Base-by-base conservation (phyloP, 2,888 invertebrate genomes). In the Cordilura impudica region DNA sequence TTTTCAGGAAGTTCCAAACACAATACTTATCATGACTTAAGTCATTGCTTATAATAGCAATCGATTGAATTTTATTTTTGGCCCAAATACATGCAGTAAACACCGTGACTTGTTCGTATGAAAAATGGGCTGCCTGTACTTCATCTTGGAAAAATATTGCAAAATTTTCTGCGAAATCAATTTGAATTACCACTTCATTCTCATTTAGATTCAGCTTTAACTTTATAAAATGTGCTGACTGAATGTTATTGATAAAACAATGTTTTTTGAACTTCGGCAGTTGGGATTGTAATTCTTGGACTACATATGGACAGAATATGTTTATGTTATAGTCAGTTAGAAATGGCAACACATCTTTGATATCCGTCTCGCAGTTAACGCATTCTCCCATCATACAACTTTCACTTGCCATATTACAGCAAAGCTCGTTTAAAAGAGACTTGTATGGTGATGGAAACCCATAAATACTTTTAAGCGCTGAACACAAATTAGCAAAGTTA, bases 71-170 rank as follows among this genome's bases (percentile, higher is more conserved):
- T 12, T 56, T 12, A 56, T 56, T 56, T 56, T 56, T 16, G 8
- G 4, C 10, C 56, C 56, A 56, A 12, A 56, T 19, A 12, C 56
- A 56, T 18, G 7, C 26, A 53, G 53, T 35, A 10, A 35, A 35
- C 53, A 53, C 53, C 5, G 53, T 53, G 5, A 53, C 53, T 26
- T 53, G 53, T 1, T 56, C 56, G 18, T 56, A 56, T 18, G 56
- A 54, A 56, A 56, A 56, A 56, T 56, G 56, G 4, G 56, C 56
- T 2, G 56, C 56, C 56, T 56, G 31, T 19, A 56, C 56, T 56
- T 56, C 56, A 56, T 56, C 56, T 19, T 56, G 56, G 18, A 10
- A 56, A 56, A 56, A 35, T 18, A 56, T 35, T 18, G 35, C 31
- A 35, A 56, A 31, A 56, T 56, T 56, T 19, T 56, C 56, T 2